Percentiles rank a stretch among this genome's conserved stretches.
Evolutionary conservation across 2,888 invertebrate species (phyloP).

Genomic region (Vesta saturnalis): DNA sequence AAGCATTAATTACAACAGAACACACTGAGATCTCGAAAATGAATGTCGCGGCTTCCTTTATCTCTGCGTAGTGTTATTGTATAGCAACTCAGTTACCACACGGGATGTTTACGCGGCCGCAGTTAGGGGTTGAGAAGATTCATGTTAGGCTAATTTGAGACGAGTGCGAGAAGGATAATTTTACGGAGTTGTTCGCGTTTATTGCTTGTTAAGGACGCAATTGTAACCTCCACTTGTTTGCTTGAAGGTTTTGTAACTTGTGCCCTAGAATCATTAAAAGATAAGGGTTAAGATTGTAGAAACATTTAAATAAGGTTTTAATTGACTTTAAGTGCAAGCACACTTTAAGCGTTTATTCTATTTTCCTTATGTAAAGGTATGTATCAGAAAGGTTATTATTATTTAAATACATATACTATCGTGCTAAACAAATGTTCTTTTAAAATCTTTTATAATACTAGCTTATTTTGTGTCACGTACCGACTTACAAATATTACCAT

Average conservation of each 20-base stretch:
- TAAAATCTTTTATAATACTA: no score
- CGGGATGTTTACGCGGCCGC: slow-evolving; percentile 52
- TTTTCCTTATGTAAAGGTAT: no score
- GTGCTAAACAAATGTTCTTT: no score
- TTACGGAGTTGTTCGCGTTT: slow-evolving; percentile 53
- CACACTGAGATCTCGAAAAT: slow-evolving; percentile 56
- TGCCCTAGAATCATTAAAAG: slow-evolving; percentile 25
- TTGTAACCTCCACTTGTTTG: slow-evolving; percentile 50
- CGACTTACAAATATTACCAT: no score
- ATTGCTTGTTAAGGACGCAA: slow-evolving; percentile 57
- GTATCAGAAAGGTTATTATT: no score
- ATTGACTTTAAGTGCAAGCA: neutral
- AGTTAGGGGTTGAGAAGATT: slow-evolving; percentile 51
- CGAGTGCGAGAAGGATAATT: slow-evolving; percentile 55
- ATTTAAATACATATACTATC: no score
- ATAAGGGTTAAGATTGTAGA: slow-evolving; percentile 25
- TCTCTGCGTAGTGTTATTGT: slow-evolving; percentile 49
- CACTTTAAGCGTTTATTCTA: neutral
- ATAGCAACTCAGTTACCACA: slow-evolving; percentile 36
- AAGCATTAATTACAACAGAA: slow-evolving; percentile 57
- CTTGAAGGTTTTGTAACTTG: slow-evolving; percentile 44
- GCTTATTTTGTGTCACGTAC: no score
- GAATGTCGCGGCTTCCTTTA: slow-evolving; percentile 59
- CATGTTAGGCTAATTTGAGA: slow-evolving; percentile 56
- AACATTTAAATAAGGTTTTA: slow-evolving; percentile 26